These are phyloP conservation scores for Drosophila hydei DNA, from an alignment of 1,140 invertebrate species.

Conservation along the genomic window DNA sequence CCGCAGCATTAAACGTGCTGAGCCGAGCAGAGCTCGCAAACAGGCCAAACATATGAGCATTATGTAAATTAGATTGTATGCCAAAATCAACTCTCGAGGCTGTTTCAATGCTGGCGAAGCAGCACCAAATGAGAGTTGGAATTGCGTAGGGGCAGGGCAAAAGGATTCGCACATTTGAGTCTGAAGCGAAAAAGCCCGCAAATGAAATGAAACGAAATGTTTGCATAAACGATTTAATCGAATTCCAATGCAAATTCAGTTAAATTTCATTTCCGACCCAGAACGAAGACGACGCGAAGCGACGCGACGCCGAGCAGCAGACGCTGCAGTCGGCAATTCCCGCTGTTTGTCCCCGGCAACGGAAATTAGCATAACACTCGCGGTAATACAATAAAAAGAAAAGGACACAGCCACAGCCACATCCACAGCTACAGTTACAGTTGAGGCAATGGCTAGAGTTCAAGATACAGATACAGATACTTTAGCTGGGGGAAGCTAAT, in stretches of 20 bases:
- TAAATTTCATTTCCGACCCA: constrained; percentile 82
- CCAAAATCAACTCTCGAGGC: constrained; percentile 73
- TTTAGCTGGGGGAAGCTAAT: constrained; percentile 13
- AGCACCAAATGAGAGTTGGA: constrained; percentile 30
- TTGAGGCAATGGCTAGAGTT: constrained; percentile 1
- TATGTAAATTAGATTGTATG: constrained; percentile 73
- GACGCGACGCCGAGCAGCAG: constrained; percentile 15
- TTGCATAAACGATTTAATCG: constrained; percentile 84
- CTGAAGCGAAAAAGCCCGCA: constrained; percentile 73
- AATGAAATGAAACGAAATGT: constrained; percentile 84
- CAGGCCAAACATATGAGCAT: constrained; percentile 71
- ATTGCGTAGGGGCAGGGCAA: constrained; percentile 17
- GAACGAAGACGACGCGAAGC: constrained; percentile 9
- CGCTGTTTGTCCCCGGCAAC: constrained; percentile 50
- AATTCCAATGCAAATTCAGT: constrained; percentile 84
- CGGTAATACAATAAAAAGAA: constrained; percentile 80
- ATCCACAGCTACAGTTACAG: constrained; percentile 41
- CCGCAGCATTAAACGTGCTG: constrained; percentile 34
- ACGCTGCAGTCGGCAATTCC: constrained; percentile 10
- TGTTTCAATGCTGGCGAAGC: constrained; percentile 37
- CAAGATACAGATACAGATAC: constrained; percentile 54
- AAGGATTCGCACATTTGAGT: constrained; percentile 68
- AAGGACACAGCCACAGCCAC: constrained; percentile 56
- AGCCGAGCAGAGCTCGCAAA: constrained; percentile 42
- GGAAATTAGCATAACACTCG: constrained; percentile 83